Percentiles rank a stretch among this genome's conserved stretches.
Evolutionary conservation across 2,888 invertebrate species (phyloP).

Genomic region (Drosophila flavopinicola): DNA sequence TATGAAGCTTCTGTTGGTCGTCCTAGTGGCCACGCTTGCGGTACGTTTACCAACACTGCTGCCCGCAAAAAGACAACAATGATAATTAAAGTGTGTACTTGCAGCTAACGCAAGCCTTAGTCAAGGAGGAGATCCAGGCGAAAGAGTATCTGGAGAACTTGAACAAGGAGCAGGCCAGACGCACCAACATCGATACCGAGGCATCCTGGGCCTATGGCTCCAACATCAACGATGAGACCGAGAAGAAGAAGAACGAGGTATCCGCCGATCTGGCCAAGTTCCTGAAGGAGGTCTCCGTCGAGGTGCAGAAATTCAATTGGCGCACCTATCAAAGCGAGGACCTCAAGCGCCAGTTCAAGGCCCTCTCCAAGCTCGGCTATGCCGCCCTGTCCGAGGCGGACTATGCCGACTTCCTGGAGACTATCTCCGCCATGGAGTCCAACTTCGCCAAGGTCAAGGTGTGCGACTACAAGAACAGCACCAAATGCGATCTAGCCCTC

Average conservation of each 20-base stretch:
- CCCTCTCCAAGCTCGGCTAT: conserved; percentile 89
- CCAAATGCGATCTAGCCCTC: conserved; percentile 89
- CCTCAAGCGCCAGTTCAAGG: conserved; percentile 90
- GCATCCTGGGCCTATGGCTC: conserved; percentile 91
- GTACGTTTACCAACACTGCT: conserved; percentile 36
- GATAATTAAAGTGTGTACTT: background rate
- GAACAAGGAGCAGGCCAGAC: conserved; percentile 86
- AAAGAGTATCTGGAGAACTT: conserved; percentile 87
- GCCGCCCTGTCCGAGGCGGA: conserved; percentile 90
- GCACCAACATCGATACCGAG: conserved; percentile 86
- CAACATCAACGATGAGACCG: conserved; percentile 90
- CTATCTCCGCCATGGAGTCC: conserved; percentile 89
- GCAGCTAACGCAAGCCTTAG: conserved; percentile 63
- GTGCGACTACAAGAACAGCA: conserved; percentile 88
- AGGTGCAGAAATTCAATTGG: conserved; percentile 88
- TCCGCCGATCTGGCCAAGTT: conserved; percentile 81
- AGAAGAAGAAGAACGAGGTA: conserved; percentile 85
- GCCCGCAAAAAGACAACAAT: background rate
- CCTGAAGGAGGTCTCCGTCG: conserved; percentile 82
- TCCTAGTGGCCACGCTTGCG: conserved; percentile 62
- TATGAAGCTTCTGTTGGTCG: conserved; percentile 61
- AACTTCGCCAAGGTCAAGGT: conserved; percentile 92
- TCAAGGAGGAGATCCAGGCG: conserved; percentile 86
- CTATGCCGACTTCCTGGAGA: conserved; percentile 87
- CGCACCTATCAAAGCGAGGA: conserved; percentile 88